Evolutionary conservation across 2,888 invertebrate genomes (phyloP).

Genomic region (Calameuta filiformis): DNA sequence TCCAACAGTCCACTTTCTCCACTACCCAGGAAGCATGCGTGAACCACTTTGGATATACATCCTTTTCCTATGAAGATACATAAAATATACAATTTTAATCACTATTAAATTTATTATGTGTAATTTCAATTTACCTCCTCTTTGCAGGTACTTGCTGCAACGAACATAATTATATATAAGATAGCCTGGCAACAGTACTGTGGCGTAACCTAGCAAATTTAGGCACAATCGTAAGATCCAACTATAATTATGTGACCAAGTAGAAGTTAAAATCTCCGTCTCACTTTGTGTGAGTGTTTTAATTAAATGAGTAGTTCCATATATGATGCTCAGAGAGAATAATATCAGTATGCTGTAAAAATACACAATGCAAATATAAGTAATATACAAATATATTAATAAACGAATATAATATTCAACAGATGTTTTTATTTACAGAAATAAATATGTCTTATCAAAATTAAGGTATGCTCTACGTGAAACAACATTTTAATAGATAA

Average conservation of each 20-base stretch:
- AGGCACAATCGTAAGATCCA: conserved; percentile 84
- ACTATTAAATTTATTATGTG: neutral
- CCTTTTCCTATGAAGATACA: conserved; percentile 60
- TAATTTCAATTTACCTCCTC: conserved; percentile 71
- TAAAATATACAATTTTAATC: neutral
- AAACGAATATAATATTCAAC: no score
- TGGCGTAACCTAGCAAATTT: conserved; percentile 89
- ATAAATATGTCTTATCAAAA: no score
- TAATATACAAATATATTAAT: neutral
- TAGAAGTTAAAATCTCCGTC: conserved; percentile 46
- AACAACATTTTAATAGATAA: neutral
- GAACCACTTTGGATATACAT: conserved; percentile 64
- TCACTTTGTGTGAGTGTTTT: conserved; percentile 51
- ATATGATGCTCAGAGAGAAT: conserved; percentile 65
- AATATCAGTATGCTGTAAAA: conserved; percentile 65
- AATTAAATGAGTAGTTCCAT: conserved; percentile 65
- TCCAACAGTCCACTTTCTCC: conserved; percentile 64
- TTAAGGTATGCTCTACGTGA: no score
- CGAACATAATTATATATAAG: conserved; percentile 85
- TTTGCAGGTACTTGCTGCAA: conserved; percentile 83
- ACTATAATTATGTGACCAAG: conserved; percentile 69
- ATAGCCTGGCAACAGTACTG: conserved; percentile 88
- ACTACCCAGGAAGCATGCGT: conserved; percentile 70
- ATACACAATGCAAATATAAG: conserved; percentile 49
- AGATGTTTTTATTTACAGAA: no score